phyloP scores from a whole-genome alignment of 1,140 invertebrate genomes.

The Aphis gossypii region DNA sequence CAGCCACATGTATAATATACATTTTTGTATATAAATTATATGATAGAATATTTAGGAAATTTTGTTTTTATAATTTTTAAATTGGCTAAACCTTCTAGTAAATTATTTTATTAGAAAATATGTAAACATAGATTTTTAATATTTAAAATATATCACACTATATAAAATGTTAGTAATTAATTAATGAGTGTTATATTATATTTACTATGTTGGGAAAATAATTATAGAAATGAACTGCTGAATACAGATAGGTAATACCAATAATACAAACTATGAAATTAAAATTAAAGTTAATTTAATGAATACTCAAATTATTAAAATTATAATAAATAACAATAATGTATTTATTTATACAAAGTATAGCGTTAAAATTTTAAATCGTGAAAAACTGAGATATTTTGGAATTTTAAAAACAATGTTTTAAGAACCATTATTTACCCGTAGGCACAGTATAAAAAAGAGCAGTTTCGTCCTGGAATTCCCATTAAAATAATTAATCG shows the following conservation, averaged over 20 bases:
- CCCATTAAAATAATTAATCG: slow-evolving; percentile 34
- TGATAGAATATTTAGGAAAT: no score
- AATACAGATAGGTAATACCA: neutral
- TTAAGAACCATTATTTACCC: slow-evolving; percentile 24
- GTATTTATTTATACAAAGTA: neutral
- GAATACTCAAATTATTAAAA: neutral
- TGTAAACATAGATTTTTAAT: no score
- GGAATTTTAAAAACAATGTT: slow-evolving; percentile 1
- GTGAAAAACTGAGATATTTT: neutral
- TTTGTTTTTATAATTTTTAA: neutral
- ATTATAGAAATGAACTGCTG: neutral
- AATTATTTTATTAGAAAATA: no score
- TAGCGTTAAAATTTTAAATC: neutral
- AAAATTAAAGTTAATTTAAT: neutral
- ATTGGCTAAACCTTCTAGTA: no score
- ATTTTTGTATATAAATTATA: no score
- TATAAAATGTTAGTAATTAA: no score
- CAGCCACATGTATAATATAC: no score
- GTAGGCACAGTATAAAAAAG: neutral
- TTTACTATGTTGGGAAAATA: neutral
- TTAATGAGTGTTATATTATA: neutral
- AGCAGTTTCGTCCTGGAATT: neutral
- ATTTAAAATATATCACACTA: no score
- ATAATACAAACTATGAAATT: neutral
- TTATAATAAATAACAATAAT: neutral